Conservation (phyloP, 2,113 vertebrate genomes). For the Illadopsis cleaveri region DNA sequence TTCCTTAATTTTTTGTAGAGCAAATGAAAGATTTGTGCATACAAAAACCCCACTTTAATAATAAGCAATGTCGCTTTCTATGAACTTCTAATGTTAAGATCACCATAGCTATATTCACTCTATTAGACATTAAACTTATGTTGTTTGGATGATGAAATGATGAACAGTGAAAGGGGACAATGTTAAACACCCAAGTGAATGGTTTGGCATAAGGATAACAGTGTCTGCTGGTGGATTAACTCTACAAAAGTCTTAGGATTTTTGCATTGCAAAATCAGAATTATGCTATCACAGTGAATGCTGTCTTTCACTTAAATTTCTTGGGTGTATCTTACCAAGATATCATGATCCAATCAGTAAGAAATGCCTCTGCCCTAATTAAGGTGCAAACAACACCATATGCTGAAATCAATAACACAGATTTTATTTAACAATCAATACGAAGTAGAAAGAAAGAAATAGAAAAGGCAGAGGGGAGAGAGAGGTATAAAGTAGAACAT, state of each 20-base stretch:
- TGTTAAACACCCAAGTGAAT: not conserved
- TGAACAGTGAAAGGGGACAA: not conserved
- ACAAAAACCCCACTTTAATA: not conserved
- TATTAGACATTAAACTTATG: not conserved
- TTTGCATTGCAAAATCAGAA: not conserved
- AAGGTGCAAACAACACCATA: not conserved
- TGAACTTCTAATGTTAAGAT: not conserved
- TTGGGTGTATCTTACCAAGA: not conserved
- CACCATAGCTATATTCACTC: not conserved
- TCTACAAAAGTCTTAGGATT: not conserved
- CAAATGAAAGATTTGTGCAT: not conserved
- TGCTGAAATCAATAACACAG: not conserved
- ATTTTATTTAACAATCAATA: not conserved
- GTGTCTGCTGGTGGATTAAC: not conserved
- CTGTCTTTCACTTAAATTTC: not conserved
- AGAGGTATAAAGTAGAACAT: not conserved
- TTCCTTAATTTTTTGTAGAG: not conserved
- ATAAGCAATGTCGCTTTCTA: not conserved
- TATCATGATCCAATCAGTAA: rapidly evolving
- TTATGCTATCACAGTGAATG: not conserved
- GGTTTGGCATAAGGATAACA: not conserved
- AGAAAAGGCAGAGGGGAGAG: not conserved
- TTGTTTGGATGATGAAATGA: not conserved
- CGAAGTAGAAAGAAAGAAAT: not conserved
- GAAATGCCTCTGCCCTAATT: not conserved